Evolutionary conservation across 2,888 invertebrate genomes (phyloP).

Genomic region (Nephrotoma guestfalica): DNA sequence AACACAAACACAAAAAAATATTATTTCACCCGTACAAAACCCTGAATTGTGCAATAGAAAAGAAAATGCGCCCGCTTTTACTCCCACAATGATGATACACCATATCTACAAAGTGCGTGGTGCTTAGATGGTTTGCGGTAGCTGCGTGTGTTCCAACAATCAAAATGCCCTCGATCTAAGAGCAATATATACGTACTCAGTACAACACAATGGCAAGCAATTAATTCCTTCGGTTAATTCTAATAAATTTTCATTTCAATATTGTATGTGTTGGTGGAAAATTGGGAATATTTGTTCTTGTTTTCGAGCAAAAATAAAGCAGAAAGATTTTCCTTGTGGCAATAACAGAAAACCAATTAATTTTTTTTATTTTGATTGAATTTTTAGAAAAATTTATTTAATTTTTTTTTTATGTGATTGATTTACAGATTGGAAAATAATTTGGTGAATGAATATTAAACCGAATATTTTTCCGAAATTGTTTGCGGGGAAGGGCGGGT

Average conservation of each 20-base stretch:
- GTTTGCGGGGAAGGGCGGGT: not conserved
- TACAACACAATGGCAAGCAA: not conserved
- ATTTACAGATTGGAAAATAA: not conserved
- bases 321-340: not conserved
- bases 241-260: not conserved
- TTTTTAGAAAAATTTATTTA: not conserved
- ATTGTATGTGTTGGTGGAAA: not conserved
- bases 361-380: not conserved
- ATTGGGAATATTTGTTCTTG: not conserved
- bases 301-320: not conserved
- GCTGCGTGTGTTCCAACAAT: not conserved
- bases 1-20: no score
- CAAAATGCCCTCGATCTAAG: not conserved
- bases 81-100: no score
- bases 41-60: no score
- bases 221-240: not conserved
- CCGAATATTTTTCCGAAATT: not conserved
- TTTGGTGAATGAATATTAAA: not conserved
- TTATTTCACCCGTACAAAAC: no score
- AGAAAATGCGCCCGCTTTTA: no score
- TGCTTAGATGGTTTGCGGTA: no score
- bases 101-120: no score
- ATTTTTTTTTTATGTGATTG: not conserved
- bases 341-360: not conserved
- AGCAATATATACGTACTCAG: not conserved